Evolutionary conservation across 2,888 invertebrate species (phyloP), one percentile per base, ranked within the genome.

Genomic region (Lasiommata megera): DNA sequence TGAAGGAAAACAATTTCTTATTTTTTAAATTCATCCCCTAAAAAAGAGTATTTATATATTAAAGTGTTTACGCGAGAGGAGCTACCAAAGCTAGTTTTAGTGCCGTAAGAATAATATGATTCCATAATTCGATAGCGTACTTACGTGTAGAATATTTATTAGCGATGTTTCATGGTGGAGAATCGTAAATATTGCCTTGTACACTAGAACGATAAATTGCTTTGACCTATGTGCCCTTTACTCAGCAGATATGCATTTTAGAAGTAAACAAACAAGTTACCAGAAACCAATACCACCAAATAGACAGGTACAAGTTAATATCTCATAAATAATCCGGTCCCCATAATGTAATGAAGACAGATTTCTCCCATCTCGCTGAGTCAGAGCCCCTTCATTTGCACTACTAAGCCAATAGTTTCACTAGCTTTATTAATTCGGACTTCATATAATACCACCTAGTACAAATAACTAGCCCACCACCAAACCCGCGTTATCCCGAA

Each of bases 331-430:
- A 46, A 17, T 34, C 31, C 23, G 38, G 36, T 9, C 11, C 12
- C 17, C n/a, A 40, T 54, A 41, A 3, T 44, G 23, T 31, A 53
- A 23, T 36, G 23, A 12, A 44, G 23, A 12, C 34, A 6, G 23
- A 23, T 54, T 53, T 34, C 36, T 34, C 43, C n/a, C 16, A 14
- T 14, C 6, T 9, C 28, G 53, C 53, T 36, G 44, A 44, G 36
- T 53, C 53, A 53, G 34, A 12, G 43, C 18, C 43, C 34, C 36
- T 44, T 54, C 43, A 54, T 54, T 54, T 52, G 17, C 41, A 16
- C 14, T 16, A 53, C 53, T 18, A 29, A 7, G 9, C 17, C 12
- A 43, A 43, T 43, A 43, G 53, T 54, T 44, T 16, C 41, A 3
- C 28, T 31, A 14, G 18, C 18, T 43, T 44, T 18, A 53, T 44